phyloP scores from a whole-genome alignment of 2,888 invertebrate species.

The Folsomia candida region DNA sequence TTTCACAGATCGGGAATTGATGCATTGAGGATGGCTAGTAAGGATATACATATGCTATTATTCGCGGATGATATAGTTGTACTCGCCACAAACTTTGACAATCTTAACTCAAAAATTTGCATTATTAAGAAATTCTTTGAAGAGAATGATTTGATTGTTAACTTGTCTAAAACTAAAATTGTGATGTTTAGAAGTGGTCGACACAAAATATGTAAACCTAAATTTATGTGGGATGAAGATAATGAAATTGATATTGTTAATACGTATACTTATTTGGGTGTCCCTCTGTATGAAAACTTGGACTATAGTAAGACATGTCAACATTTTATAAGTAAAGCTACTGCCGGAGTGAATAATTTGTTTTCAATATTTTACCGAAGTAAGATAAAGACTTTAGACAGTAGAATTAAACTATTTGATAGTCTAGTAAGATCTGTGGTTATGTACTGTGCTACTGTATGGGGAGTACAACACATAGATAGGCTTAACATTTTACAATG shows the following conservation, averaged over 20 bases:
- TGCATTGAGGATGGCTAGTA: background rate
- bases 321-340: background rate
- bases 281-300: background rate
- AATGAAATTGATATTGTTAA: background rate
- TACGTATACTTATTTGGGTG: conserved; percentile 10
- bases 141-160: background rate
- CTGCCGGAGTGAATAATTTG: background rate
- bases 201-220: background rate
- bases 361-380: background rate
- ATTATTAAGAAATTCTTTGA: background rate
- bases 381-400: background rate
- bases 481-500: background rate
- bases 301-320: background rate
- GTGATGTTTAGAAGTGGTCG: background rate
- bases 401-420: background rate
- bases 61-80: conserved; percentile 12
- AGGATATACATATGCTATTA: background rate
- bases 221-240: background rate
- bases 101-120: background rate
- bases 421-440: background rate
- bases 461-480: background rate
- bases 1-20: background rate
- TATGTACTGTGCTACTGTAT: background rate
- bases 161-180: conserved; percentile 5
- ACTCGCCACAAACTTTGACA: background rate